Evolutionary conservation across 2,888 invertebrate species (phyloP), one percentile per base, ranked within the genome.

Genomic region (Globia sparganii): DNA sequence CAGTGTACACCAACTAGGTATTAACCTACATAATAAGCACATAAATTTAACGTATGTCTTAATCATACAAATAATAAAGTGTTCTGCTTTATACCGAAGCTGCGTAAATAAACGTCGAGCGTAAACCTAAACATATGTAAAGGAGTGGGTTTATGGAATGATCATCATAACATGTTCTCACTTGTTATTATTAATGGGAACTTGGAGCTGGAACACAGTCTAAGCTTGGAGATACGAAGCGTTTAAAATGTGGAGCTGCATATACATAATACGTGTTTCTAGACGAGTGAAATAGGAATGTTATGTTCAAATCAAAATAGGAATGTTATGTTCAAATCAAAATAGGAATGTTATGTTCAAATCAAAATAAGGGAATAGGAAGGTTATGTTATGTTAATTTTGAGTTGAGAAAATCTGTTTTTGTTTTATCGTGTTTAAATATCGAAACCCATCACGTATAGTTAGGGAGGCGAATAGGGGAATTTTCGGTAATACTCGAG

Each of bases 21-120:
- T 64, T 83, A 75, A 79, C 83, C 83, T 53, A 83, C n/a, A 75
- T 79, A 72, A 70, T 66, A 83, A 69, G 31, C 34, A 34, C 15
- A 75, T 80, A 80, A 83, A 71, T 84, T 46, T 34, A 28, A 31
- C 59, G 72, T 46, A 75, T 83, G 80, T 76, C 72, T 83, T 84
- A 71, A 83, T 84, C 56, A 83, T 70, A 76, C 53, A 83, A 82
- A 83, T 79, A 82, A 69, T 72, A 46, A 70, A 34, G 43, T 65
- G 68, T 21, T 78, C 75, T 78, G 78, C 25, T 84, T 78, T 56
- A 61, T 72, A 77, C 75, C n/a, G 46, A 58, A 40, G 59, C 70
- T 73, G 64, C 11, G 25, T 18, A 84, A 84, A 84, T 67, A 84
- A 84, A 84, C 77, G 9, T 2, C 21, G 0, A 4, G 21, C n/a